phyloP scores from a whole-genome alignment of 30 jellyfish, hydroid and myxozoan species.

The Morbakka virulenta region DNA sequence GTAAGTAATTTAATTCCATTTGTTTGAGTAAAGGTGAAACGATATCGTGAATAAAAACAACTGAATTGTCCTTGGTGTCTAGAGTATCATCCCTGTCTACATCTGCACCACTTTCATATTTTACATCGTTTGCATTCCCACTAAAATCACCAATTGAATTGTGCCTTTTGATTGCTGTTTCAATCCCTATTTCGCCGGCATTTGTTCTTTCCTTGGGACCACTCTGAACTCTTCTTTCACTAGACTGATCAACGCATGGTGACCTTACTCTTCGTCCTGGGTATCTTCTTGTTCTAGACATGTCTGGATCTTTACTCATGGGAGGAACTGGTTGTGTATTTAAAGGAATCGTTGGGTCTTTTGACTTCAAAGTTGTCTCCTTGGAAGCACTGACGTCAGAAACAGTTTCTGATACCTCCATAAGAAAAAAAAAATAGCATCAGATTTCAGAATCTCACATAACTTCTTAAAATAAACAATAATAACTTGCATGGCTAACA shows the following conservation, averaged over 20 bases:
- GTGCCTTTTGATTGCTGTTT: slow-evolving; percentile 15
- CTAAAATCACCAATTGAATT: slow-evolving; percentile 38
- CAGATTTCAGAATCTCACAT: too few relatives aligned
- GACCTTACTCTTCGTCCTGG: too few relatives aligned
- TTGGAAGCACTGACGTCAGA: too few relatives aligned
- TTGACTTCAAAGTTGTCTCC: too few relatives aligned
- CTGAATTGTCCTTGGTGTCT: slow-evolving; percentile 11
- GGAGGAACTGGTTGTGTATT: slow-evolving; percentile 46
- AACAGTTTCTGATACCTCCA: too few relatives aligned
- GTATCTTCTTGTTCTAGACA: slow-evolving; percentile 8
- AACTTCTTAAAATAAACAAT: too few relatives aligned
- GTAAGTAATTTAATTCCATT: slow-evolving; percentile 77
- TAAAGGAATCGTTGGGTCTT: too few relatives aligned
- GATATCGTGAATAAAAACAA: slow-evolving; percentile 21
- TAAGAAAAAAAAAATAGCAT: too few relatives aligned
- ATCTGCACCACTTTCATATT: neutral
- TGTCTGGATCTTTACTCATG: slow-evolving; percentile 51
- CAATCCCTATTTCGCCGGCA: neutral
- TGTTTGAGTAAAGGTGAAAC: slow-evolving; percentile 74
- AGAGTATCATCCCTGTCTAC: slow-evolving; percentile 12
- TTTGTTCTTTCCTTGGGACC: slow-evolving; percentile 85
- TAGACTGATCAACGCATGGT: too few relatives aligned
- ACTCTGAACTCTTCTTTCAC: slow-evolving; percentile 69
- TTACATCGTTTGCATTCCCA: slow-evolving; percentile 18
- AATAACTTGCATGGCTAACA: too few relatives aligned